Percentiles rank a stretch among this genome's conserved stretches.
Evolutionary conservation across 2,888 invertebrate genomes (phyloP).

Genomic region (Spatulosminthurus flaviceps): DNA sequence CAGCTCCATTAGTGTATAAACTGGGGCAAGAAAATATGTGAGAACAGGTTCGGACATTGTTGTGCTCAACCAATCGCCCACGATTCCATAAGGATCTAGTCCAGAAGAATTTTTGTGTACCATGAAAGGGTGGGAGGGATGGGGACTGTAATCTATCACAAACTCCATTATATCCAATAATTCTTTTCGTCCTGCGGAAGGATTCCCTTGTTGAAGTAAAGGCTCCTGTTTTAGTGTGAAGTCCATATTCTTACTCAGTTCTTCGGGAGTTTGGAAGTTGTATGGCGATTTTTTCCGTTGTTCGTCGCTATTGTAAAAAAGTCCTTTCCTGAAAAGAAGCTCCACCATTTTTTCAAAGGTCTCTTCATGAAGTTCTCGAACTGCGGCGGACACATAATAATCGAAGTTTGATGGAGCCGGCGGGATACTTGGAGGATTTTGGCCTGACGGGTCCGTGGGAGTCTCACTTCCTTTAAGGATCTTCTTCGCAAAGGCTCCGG

Average conservation of each 20-base stretch:
- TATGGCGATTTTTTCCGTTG: conserved; percentile 18
- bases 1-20: conserved; percentile 49
- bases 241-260: conserved; percentile 4
- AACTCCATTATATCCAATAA: conserved; percentile 9
- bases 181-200: neutral
- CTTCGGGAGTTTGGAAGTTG: conserved; percentile 25
- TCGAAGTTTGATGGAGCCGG: conserved; percentile 5
- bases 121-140: conserved; percentile 38
- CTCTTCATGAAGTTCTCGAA: conserved; percentile 22
- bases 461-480: no score
- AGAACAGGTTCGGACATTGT: conserved; percentile 32
- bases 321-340: conserved; percentile 12
- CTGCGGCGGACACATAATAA: conserved; percentile 18
- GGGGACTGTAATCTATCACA: conserved; percentile 38
- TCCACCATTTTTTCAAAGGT: conserved; percentile 32
- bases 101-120: conserved; percentile 32
- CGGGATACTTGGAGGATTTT: neutral
- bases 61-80: conserved; percentile 47
- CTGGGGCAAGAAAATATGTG: conserved; percentile 43
- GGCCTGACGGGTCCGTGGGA: no score
- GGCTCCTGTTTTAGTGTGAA: conserved; percentile 2
- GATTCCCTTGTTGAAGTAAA: neutral
- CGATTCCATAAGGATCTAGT: conserved; percentile 48
- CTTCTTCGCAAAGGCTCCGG: no score
- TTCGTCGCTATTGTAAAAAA: conserved; percentile 32